Base-by-base conservation (phyloP, 1,140 invertebrate species). In the Drosophila athabasca region DNA sequence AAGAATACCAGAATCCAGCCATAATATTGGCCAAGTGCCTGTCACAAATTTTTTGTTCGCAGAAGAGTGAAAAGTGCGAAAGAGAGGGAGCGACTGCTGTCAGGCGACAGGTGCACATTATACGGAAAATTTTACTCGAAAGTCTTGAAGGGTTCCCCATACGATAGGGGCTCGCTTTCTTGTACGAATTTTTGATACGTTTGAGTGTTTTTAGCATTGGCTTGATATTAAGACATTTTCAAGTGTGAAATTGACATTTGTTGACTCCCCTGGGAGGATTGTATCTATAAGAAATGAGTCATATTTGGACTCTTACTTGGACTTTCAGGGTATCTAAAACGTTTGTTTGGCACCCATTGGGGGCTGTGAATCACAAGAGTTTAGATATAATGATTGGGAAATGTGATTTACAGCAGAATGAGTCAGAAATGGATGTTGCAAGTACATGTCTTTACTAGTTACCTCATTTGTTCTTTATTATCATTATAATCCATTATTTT, bases 181-280 rank as follows among this genome's bases (percentile, higher is more conserved):
- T 60, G 31, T 6, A 13, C n/a, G 11, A 43, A 68, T 69, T 39
- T 11, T 5, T 13, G 35, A 39, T 39, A 39, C 5, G 35, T 39
- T 5, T 11, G 13, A 39, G 35, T 39, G 35, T 13, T 39, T 13
- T 39, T 13, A 13, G 11, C 3, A 39, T 39, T 39, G 13, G 3
- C 4, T 19, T 69, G 46, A 62, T 62, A 78, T 73, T 59, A 50
- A 60, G 79, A 71, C 75, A 83, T 50, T 70, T 57, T 74, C 69
- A 61, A 83, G 79, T 75, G 54, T n/a, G 13, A 2, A 15, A 52
- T 53, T 62, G 58, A 72, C 67, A 15, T 67, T 26, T 29, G 13
- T 35, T 7, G 17, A 43, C n/a, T 29, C 31, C 39, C 44, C 31
- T n/a, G 6, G 7, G 17, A 15, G 22, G n/a, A 43, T n/a, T 15